Conservation (phyloP, 37 sponge, comb jelly and placozoan species). For the Spongia lamella region DNA sequence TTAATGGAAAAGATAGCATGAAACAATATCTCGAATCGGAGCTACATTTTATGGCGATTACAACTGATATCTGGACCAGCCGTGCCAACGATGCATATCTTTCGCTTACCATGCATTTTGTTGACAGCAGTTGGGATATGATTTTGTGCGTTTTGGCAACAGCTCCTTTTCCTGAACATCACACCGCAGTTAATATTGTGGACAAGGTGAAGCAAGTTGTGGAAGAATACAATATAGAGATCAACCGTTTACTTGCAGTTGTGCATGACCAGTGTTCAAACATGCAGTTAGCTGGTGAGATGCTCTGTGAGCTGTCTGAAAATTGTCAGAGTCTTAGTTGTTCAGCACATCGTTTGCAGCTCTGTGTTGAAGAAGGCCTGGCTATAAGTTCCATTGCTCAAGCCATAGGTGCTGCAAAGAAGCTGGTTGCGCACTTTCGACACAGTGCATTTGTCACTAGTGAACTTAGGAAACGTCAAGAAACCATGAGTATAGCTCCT, state of each 20-base stretch:
- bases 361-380: constrained; percentile 16
- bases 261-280: constrained; percentile 22
- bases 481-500: constrained; percentile 13
- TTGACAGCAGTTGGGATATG: background rate
- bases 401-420: constrained; percentile 38
- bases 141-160: background rate
- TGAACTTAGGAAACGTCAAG: constrained; percentile 18
- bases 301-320: background rate
- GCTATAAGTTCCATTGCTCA: background rate
- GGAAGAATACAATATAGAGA: background rate
- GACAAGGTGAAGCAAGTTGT: constrained; percentile 2
- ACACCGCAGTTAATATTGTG: constrained; percentile 16
- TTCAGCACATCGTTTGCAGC: constrained; percentile 18
- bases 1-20: background rate
- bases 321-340: constrained; percentile 5
- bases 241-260: background rate
- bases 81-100: constrained; percentile 22
- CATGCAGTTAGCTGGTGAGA: background rate
- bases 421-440: constrained; percentile 25
- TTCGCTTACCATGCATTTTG: constrained; percentile 11
- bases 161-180: constrained; percentile 14
- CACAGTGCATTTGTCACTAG: constrained; percentile 24
- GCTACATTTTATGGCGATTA: background rate
- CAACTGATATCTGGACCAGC: constrained; percentile 31
- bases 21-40: background rate